A percentile compares a stretch with the other conserved stretches of the same genome.
Conservation (phyloP, 2,113 vertebrate genomes). For the Sinocyclocheilus anophthalmus region DNA sequence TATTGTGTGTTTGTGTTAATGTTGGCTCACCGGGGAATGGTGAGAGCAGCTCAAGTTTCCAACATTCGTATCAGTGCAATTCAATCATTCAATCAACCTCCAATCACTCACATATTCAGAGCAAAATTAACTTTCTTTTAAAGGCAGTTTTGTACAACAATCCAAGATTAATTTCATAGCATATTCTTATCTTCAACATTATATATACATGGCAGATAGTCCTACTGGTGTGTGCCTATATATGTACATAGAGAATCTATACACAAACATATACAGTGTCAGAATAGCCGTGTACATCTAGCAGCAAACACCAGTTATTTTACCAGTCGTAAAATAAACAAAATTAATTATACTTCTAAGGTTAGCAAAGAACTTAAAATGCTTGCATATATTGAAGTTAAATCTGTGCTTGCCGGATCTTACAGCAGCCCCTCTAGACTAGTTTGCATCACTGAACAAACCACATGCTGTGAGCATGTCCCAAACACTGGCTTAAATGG, state of each 20-base stretch:
- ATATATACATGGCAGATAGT: conserved; percentile 63
- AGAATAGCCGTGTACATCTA: conserved; percentile 52
- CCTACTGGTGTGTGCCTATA: conserved; percentile 53
- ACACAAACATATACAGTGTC: conserved; percentile 66
- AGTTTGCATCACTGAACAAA: conserved; percentile 34
- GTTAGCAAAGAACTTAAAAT: conserved; percentile 58
- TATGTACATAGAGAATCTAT: conserved; percentile 69
- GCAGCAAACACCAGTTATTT: conserved; percentile 31
- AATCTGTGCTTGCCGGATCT: conserved; percentile 56
- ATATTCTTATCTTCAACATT: conserved; percentile 58
- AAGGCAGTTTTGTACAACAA: conserved; percentile 70
- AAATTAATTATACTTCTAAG: conserved; percentile 42
- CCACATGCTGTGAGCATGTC: conserved; percentile 23
- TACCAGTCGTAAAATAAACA: conserved; percentile 59
- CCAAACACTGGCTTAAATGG: conserved; percentile 28
- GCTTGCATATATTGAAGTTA: conserved; percentile 60
- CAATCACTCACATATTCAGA: conserved; percentile 49
- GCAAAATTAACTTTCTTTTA: conserved; percentile 61
- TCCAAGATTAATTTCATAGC: conserved; percentile 54
- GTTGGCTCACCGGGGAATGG: not conserved
- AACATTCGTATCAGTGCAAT: conserved; percentile 47
- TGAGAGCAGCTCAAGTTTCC: conserved; percentile 43
- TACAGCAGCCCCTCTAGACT: conserved; percentile 24
- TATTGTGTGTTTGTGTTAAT: conserved; percentile 26
- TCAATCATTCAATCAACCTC: conserved; percentile 27